Evolutionary conservation across 2,113 vertebrate species (phyloP).

Genomic region (Aldabrachelys gigantea): DNA sequence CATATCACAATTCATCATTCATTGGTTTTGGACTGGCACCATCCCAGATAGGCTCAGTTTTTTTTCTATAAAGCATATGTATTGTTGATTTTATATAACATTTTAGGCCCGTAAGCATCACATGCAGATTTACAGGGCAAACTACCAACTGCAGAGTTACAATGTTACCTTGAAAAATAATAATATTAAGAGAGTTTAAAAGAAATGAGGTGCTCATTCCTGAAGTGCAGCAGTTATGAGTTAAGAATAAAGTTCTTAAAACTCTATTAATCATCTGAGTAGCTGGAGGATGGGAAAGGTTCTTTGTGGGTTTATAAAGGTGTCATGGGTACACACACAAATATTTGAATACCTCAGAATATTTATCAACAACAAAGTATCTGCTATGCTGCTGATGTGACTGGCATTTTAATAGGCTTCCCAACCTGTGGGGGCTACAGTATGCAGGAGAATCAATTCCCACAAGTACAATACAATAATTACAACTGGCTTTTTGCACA

Average conservation of each 20-base stretch:
- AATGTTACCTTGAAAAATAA: background rate
- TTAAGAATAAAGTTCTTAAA: background rate
- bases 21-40: background rate
- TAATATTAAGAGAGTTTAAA: background rate
- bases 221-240: background rate
- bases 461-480: slow-evolving; percentile 53
- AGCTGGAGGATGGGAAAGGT: background rate
- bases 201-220: background rate
- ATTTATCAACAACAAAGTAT: slow-evolving; percentile 38
- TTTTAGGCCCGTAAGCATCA: background rate
- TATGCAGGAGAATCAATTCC: slow-evolving; percentile 64
- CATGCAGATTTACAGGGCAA: background rate
- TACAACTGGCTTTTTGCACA: slow-evolving; percentile 57
- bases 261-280: background rate
- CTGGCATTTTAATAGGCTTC: slow-evolving; percentile 62
- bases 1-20: background rate
- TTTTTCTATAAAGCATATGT: background rate
- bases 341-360: slow-evolving; percentile 33
- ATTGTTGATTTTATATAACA: background rate
- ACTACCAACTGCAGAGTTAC: background rate
- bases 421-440: slow-evolving; percentile 2
- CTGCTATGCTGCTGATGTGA: slow-evolving; percentile 48
- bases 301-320: background rate
- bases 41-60: background rate
- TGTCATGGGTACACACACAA: background rate